Evolutionary conservation across 2,113 vertebrate species (phyloP).

Genomic region (Hemichromis elongatus): DNA sequence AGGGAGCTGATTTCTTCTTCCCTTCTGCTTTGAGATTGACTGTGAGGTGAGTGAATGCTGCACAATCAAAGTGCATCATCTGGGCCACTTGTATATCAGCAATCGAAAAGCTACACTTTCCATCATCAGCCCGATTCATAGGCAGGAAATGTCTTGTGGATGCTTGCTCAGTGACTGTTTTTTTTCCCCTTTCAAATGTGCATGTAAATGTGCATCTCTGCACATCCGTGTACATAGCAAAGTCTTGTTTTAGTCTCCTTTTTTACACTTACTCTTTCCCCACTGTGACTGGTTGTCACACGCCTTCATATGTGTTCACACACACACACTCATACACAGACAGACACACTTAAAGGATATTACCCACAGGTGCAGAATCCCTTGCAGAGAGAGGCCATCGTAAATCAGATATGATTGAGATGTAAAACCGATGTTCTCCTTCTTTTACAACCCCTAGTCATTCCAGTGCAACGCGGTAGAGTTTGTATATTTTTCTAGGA

Average conservation of each 20-base stretch:
- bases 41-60: constrained; percentile 16
- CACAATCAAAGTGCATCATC: constrained; percentile 42
- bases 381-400: constrained; percentile 19
- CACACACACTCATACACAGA: neutral
- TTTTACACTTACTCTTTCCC: constrained; percentile 9
- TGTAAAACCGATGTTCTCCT: constrained; percentile 52
- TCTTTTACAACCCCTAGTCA: constrained; percentile 32
- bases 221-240: neutral
- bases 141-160: constrained; percentile 12
- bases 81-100: constrained; percentile 9
- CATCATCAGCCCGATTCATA: constrained; percentile 56
- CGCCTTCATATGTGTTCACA: neutral
- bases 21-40: constrained; percentile 5
- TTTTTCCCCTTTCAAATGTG: neutral
- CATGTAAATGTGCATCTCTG: neutral
- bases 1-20: constrained; percentile 32
- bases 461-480: constrained; percentile 27
- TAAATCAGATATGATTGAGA: constrained; percentile 65
- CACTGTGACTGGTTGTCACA: constrained; percentile 16
- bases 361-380: constrained; percentile 58
- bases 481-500: constrained; percentile 38
- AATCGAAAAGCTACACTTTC: constrained; percentile 18
- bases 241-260: constrained; percentile 19
- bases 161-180: neutral
- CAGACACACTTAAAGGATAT: constrained; percentile 39